Base-by-base conservation (phyloP, 2,113 vertebrate species). In the Chloropsis hardwickii region DNA sequence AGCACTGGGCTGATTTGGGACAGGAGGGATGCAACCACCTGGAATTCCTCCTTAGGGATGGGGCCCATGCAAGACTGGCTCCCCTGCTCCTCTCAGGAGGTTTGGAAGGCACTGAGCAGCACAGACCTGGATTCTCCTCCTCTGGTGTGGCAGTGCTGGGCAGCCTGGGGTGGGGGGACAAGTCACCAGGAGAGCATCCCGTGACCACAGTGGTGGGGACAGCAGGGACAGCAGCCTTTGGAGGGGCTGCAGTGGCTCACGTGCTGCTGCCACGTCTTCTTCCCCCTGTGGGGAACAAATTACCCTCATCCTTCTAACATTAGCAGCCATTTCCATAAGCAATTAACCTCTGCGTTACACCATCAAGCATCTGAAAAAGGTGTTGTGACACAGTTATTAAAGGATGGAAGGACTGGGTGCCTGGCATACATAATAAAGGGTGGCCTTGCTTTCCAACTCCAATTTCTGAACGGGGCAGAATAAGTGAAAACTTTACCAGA, bases 241-340 rank as follows among this genome's bases (percentile, higher is more conserved):
- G 6, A 39, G 66, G 62, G 25, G 57, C 60, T 48, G 37, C 85
- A 51, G 17, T 15, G 31, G 48, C 57, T 93, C 94, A 9, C 15
- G 13, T 69, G 95, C 37, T 3, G 1, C 85, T 2, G 6, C 86
- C 3, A 10, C 6, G 0, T 81, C 78, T 80, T 72, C 81, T 24
- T 57, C 91, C 66, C 0, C 44, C 89, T 89, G 4, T 1, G 65
- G 91, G 85, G 84, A 94, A 91, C 81, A 86, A 92, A 91, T 95
- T 91, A 87, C 81, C 81, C 84, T 94, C 74, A 48, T 69, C 77
- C 92, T 95, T 90, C 87, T 90, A 92, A 91, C 94, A 95, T 96
- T 90, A 96, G 93, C 94, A 96, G 81, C 87, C 87, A 96, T 95
- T 95, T 97, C 95, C 93, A 95, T 93, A 96, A 95, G 94, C 93